These are phyloP conservation scores for Reinhardtius hippoglossoides DNA, from an alignment of 2,113 vertebrate genomes.

Conservation along the genomic window DNA sequence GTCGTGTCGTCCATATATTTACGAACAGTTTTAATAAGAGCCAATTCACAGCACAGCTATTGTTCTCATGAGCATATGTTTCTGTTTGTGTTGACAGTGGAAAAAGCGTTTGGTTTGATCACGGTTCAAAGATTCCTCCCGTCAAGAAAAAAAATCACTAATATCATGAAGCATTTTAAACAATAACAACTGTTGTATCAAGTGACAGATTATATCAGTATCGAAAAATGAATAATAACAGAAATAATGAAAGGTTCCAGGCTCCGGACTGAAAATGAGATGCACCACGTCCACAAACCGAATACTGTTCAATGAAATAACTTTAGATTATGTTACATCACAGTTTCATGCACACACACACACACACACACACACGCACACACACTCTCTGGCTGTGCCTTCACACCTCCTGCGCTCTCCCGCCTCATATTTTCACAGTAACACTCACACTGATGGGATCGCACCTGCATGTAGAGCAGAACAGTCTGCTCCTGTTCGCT, in stretches of 20 bases:
- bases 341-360: neutral
- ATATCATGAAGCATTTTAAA: too few species aligned
- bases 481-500: conserved; percentile 52
- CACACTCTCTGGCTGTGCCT: conserved; percentile 18
- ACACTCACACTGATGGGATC: conserved; percentile 56
- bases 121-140: neutral
- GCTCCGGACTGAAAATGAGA: neutral
- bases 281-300: neutral
- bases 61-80: neutral
- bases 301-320: neutral
- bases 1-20: too few species aligned
- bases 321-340: neutral
- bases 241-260: too few species aligned
- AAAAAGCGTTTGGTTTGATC: too few species aligned
- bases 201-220: too few species aligned
- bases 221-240: too few species aligned
- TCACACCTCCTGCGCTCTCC: conserved; percentile 59
- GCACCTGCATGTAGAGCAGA: conserved; percentile 61
- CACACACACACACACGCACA: neutral
- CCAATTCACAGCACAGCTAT: neutral
- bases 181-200: too few species aligned
- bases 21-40: neutral
- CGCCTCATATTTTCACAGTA: conserved; percentile 54
- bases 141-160: neutral
- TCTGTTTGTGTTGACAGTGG: too few species aligned